Percentiles rank a stretch among this genome's conserved stretches.
Evolutionary conservation across 2,797 vertebrate species (phyloP).

Genomic region (Enteromius unitaeniatus): DNA sequence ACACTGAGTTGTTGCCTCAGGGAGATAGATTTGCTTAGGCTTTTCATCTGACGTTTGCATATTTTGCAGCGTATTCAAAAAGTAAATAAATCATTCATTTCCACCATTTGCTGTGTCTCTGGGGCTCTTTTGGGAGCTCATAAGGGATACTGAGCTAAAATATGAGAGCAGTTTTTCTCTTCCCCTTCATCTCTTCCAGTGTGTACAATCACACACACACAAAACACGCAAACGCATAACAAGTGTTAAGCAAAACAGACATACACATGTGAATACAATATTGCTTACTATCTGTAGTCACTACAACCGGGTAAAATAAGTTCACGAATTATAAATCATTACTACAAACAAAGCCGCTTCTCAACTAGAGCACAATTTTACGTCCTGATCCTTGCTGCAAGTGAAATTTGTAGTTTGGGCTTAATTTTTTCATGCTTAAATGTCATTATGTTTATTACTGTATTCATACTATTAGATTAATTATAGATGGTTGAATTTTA

Average conservation of each 20-base stretch:
- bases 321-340: background rate
- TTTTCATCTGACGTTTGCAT: conserved; percentile 70
- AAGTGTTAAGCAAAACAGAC: background rate
- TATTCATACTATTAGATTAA: background rate
- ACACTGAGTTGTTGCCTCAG: conserved; percentile 31
- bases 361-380: background rate
- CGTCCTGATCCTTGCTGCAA: background rate
- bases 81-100: conserved; percentile 70
- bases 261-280: background rate
- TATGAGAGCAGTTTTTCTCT: conserved; percentile 21
- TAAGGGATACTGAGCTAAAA: conserved; percentile 44
- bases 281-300: background rate
- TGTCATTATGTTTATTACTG: background rate
- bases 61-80: conserved; percentile 66
- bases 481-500: background rate
- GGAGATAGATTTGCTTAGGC: conserved; percentile 63
- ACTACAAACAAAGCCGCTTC: background rate
- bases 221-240: background rate
- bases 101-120: conserved; percentile 42
- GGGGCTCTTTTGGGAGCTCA: conserved; percentile 40
- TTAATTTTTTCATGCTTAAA: background rate
- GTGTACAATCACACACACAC: background rate
- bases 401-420: background rate
- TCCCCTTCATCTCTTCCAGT: conserved; percentile 6
- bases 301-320: background rate